Evolutionary conservation across 2,113 vertebrate species (phyloP), one percentile per base, ranked within the genome.

Genomic region (Orientallactaga bullata): DNA sequence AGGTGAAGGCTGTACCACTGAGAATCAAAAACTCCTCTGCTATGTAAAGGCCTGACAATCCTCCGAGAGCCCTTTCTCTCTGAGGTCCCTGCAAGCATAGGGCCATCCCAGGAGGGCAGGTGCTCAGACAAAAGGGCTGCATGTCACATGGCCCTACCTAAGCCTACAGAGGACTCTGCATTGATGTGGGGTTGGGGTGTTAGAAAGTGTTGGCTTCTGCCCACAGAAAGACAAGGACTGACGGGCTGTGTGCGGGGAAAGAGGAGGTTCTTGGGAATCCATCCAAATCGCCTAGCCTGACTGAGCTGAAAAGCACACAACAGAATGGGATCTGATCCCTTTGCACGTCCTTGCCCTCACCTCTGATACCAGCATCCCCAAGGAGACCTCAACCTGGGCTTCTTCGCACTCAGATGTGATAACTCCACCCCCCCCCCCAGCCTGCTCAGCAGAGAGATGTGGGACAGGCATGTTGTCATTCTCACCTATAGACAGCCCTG

Each of bases 151-250:
- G n/a, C n/a, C n/a, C 71, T 30, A 37, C 63, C 30, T 0, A 10
- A 35, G 61, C 28, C 72, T 79, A 17, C 39, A 17, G 60, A 26
- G 28, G 16, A 23, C 58, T 9, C 7, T 1, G 24, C 51, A 10
- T 17, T 30, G 63, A 11, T 0, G 3, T 77, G n/a, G 82, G 66
- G 21, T 2, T 3, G 66, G 2, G 51, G 11, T 2, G 9, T 26
- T 51, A 42, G 9, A 0, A 32, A 26, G 69, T 61, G 2, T 39
- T 26, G 55, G 0, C 68, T 82, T 69, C 73, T 16, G 1, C 10
- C 26, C 76, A 42, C 42, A 26, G 21, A 16, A 78, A 10, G 0
- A 32, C 0, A 0, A 24, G 26, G 18, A 5, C 7, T 11, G 26
- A 78, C 61, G 2, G 23, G 20, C 17, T 9, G 8, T 6, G 18